Evolutionary conservation across 2,113 vertebrate species (phyloP), one percentile per base, ranked within the genome.

Genomic region (Eleginops maclovinus): DNA sequence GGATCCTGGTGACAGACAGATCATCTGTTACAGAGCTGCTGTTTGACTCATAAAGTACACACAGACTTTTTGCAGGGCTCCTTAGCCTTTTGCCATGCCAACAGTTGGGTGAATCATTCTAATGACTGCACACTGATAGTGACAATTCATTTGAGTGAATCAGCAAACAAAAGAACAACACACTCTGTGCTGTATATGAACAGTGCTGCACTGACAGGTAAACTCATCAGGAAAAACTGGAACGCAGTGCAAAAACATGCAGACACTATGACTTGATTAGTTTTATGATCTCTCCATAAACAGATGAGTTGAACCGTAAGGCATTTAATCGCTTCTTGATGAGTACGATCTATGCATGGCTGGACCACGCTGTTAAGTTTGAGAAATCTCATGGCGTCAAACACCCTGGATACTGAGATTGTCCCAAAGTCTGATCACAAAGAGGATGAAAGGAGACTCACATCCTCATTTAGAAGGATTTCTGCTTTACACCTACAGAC

Each of bases 61-160:
- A 49, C 65, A 63, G 62, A 8, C 24, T 12, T 28, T 88, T 70
- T 62, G 46, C 24, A 58, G 17, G 36, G 60, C 41, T 76, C 59
- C 40, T 43, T 63, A 26, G 47, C 31, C 54, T 66, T 77, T 74
- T 51, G 75, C 61, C 64, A 70, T 4, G 4, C 53, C 58, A 59
- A 77, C 43, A 50, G 40, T 59, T 24, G 12, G 49, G 83, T 81
- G 75, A 88, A 46, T 86, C 71, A 84, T 40, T 69, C 46, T 71
- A 51, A 72, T 15, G 2, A 22, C 40, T 75, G 43, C 31, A 54
- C n/a, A 16, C n/a, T 70, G 56, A 81, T 56, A 75, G 24, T 64
- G 61, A 40, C 21, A 72, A 46, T 65, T 64, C 8, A 55, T 80
- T 67, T 68, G 8, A 55, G n/a, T 55, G 15, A 47, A 59, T 68